Base-by-base conservation (phyloP, 2,888 invertebrate species). In the Dasypolia templi region DNA sequence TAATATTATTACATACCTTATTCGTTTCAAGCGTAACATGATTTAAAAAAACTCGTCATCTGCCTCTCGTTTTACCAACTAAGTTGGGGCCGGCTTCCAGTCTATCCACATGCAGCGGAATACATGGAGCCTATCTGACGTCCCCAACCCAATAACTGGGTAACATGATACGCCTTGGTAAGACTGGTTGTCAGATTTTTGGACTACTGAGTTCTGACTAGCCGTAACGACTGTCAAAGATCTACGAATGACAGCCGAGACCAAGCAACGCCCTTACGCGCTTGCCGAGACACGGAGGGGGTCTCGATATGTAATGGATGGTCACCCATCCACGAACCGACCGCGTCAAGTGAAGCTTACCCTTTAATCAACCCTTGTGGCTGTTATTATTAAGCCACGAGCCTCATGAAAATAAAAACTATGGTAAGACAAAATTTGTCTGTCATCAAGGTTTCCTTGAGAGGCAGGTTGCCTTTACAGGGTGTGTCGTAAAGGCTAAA, bases 401-500 rank as follows among this genome's bases (percentile, higher is more conserved):
- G n/a, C 11, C n/a, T n/a, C 4, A 3, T 3, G 19, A 32, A 35
- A 35, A 65, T 35, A 22, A 35, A 46, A 22, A 42, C 17, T 17
- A 39, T 35, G 3, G 5, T 39, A 39, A 51, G n/a, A 44, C 19
- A 26, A 76, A 64, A 65, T 46, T n/a, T n/a, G n/a, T 46, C 9
- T 9, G 32, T 32, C 46, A 46, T 14, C 5, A 55, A 53, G 12
- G 58, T 17, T 53, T 26, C 35, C 5, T 46, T n/a, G 14, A 12
- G n/a, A 11, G 0, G 29, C 12, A 32, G 46, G 79, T 72, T 79
- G 44, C 22, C 44, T 72, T 42, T 49, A 51, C 44, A 22, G 35
- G n/a, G 14, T 53, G 79, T 72, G 79, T 76, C 72, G 32, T 79
- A 79, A 79, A 75, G 32, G 22, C 46, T 53, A 11, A 46, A 61